These are phyloP conservation scores for Heteromormyrus szaboi DNA, from an alignment of 2,797 vertebrate species.

Conservation along the genomic window DNA sequence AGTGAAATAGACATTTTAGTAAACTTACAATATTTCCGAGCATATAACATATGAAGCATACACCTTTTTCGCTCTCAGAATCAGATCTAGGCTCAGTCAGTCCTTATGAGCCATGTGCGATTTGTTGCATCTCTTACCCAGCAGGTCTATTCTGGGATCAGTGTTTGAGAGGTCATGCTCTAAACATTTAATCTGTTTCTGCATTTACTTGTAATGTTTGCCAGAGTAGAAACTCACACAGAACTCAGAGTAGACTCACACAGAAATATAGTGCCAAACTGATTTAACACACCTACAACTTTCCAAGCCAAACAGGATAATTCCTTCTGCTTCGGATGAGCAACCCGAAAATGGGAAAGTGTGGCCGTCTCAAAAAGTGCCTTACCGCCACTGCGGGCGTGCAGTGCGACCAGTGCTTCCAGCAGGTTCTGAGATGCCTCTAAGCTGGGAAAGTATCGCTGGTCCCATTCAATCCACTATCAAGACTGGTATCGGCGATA, in stretches of 20 bases:
- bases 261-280: conserved; percentile 15
- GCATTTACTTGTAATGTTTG: conserved; percentile 20
- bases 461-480: background rate
- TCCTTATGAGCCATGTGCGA: conserved; percentile 4
- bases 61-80: background rate
- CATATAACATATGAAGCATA: too few relatives aligned
- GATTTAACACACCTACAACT: background rate
- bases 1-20: background rate
- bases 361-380: background rate
- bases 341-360: conserved; percentile 10
- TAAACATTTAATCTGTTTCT: conserved; percentile 12
- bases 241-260: background rate
- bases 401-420: background rate
- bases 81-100: background rate
- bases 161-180: conserved; percentile 18
- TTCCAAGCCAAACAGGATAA: conserved; percentile 11
- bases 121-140: conserved; percentile 10
- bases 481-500: too few relatives aligned
- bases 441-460: background rate
- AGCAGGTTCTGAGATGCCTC: background rate
- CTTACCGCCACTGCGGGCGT: background rate
- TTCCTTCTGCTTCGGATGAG: background rate
- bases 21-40: background rate
- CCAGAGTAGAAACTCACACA: background rate
- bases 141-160: conserved; percentile 18